Base-by-base conservation (phyloP, 2,113 vertebrate genomes). In the Phyllopteryx taeniolatus region DNA sequence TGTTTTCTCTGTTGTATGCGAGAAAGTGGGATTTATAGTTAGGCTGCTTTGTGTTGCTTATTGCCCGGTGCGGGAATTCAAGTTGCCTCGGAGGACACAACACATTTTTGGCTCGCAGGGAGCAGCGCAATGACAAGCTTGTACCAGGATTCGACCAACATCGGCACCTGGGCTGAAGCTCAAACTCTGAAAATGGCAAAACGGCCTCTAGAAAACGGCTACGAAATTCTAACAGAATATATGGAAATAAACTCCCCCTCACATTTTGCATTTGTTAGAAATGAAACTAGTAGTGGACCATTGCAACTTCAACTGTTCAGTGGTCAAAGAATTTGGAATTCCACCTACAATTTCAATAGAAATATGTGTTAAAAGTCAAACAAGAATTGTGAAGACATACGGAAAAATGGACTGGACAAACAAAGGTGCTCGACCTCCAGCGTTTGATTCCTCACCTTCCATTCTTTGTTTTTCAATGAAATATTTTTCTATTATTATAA, bases 151-250 rank as follows among this genome's bases (percentile, higher is more conserved):
- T 9, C 73, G 64, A 79, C 68, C 78, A 80, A 84, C 78, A 79
- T 67, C 72, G 61, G 76, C 77, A 85, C 67, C 65, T 76, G 68
- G 78, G 75, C 79, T 46, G 67, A 68, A 59, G 77, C 78, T 82
- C 0, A 2, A 75, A 85, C 60, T 78, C 47, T 81, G 66, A 75
- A 85, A 82, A 82, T 81, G 75, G 68, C 65, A 76, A 85, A 82
- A 82, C 77, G 71, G 69, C 62, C 71, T 77, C 57, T n/a, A 61
- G 80, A 72, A 68, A 76, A 82, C 66, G 8, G 4, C 11, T 59
- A 59, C 22, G 10, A 59, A 31, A 31, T 31, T 15, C 12, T 0
- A 31, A 22, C 22, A 5, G 3, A 17, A 61, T 54, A 17, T 61
- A 17, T 61, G 59, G 14, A 61, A 61, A 35, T 61, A 61, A 35